Evolutionary conservation across 2,888 invertebrate species (phyloP).

Genomic region (Volucella inanis): DNA sequence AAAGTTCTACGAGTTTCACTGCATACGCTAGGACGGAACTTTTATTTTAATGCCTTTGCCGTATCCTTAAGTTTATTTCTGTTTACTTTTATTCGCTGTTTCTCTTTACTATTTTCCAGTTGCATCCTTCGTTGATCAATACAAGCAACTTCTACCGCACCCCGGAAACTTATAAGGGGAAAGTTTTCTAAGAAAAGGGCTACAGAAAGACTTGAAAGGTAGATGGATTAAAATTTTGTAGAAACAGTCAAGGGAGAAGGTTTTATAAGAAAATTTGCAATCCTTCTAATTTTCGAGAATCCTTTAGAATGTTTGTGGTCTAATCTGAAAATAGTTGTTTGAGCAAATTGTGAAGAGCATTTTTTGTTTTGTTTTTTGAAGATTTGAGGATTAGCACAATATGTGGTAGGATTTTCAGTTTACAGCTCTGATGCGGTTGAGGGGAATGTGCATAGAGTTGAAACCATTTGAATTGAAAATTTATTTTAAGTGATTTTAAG

Average conservation of each 20-base stretch:
- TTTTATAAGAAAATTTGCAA: background rate
- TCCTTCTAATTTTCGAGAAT: constrained; percentile 26
- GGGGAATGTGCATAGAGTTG: no score
- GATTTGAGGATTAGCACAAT: no score
- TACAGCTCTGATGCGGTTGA: no score
- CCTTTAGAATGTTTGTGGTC: constrained; percentile 18
- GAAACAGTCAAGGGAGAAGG: background rate
- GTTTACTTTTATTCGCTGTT: background rate
- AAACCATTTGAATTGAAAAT: no score
- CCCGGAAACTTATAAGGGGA: constrained; percentile 37
- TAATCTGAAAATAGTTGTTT: background rate
- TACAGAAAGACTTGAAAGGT: constrained; percentile 26
- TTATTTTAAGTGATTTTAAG: no score
- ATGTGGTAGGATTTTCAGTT: no score
- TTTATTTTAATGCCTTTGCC: constrained; percentile 30
- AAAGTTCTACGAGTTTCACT: constrained; percentile 44
- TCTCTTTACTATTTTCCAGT: constrained; percentile 5
- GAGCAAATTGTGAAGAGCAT: background rate
- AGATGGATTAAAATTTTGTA: constrained; percentile 54
- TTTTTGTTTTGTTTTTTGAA: no score
- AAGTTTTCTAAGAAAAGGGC: constrained; percentile 38
- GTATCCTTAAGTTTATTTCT: background rate
- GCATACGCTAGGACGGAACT: constrained; percentile 15
- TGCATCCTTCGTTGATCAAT: constrained; percentile 39
- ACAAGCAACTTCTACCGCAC: constrained; percentile 26